Base-by-base conservation (phyloP, 1,140 invertebrate species). In the Muscidifurax raptorellus region DNA sequence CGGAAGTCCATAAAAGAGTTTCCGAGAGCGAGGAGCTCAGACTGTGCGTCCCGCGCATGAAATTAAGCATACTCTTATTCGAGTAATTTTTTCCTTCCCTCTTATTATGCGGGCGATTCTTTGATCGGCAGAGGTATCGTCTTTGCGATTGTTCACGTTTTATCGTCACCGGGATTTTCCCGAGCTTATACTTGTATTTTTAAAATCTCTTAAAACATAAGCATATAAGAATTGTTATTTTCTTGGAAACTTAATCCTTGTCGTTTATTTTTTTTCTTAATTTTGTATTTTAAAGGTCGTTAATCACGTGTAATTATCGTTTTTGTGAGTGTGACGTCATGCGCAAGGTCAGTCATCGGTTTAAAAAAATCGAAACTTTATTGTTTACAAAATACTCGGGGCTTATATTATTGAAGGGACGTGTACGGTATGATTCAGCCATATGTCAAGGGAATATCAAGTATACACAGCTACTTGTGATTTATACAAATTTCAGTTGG, bases 1-100 rank as follows among this genome's bases (percentile, higher is more conserved):
- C 67, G 80, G 80, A 81, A 81, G 80, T 81, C 47, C 79, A 71
- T 80, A 80, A 80, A 80, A 80, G 79, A 15, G 36, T 69, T 80
- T 71, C 28, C 47, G 69, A 59, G 69, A 71, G 77, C 22, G 77
- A 44, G 10, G n/a, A 36, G 32, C 71, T 74, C 32, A 40, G 13
- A 22, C 18, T n/a, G 32, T n/a, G 10, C 25, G 67, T 69, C 27
- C 12, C 25, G 28, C 27, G 40, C 9, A 18, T 76, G 30, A 47
- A 22, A 76, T 76, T 76, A 76, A 76, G 22, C 44, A 72, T n/a
- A n/a, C n/a, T n/a, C 32, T 72, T 40, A 18, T 36, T 12, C 12
- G 30, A 32, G 27, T 27, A 15, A 5, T 69, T 69, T 69, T 69
- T 69, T 69, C 10, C 3, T 69, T 27, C 25, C 15, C 67, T 28